Evolutionary conservation across 2,888 invertebrate genomes (phyloP).

Genomic region (Apamea sordens): DNA sequence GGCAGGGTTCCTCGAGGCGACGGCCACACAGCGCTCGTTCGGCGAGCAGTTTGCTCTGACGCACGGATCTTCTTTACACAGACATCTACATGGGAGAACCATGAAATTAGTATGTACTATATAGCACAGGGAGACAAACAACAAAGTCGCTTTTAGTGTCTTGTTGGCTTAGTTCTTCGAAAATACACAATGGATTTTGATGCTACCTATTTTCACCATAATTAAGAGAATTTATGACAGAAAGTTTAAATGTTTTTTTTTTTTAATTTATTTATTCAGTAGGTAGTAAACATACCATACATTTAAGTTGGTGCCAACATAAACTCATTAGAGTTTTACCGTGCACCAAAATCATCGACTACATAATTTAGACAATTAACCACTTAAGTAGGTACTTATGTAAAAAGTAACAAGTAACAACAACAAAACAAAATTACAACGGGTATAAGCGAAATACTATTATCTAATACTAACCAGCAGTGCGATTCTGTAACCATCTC

Average conservation of each 20-base stretch:
- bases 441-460: no score
- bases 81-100: constrained; percentile 74
- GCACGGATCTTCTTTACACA: constrained; percentile 92
- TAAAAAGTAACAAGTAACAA: no score
- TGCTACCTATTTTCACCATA: background rate
- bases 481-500: no score
- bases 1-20: constrained; percentile 83
- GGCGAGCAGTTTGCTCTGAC: constrained; percentile 90
- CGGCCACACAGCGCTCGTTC: constrained; percentile 93
- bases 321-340: no score
- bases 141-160: background rate
- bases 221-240: background rate
- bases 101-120: background rate
- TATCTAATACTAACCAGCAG: no score
- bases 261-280: no score
- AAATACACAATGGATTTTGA: background rate
- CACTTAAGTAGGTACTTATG: no score
- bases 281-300: no score
- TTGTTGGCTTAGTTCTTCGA: background rate
- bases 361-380: no score
- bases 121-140: background rate
- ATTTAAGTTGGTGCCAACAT: no score
- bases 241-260: background rate
- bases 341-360: no score
- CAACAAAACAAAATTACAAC: no score